These are phyloP conservation scores for Calephelis nemesis DNA, from an alignment of 1,140 invertebrate species.

Conservation along the genomic window DNA sequence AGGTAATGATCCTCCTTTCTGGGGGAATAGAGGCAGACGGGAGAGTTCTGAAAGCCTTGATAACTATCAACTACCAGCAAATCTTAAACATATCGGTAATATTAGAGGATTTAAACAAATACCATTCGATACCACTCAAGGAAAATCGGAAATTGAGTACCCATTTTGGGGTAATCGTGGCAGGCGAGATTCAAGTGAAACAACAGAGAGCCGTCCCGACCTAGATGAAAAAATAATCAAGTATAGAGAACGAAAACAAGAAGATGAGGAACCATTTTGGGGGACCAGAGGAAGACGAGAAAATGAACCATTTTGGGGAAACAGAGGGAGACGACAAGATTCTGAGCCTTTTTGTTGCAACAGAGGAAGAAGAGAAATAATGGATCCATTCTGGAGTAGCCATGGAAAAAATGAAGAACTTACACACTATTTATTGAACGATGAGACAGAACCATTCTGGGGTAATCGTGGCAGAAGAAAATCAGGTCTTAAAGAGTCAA, in stretches of 20 bases:
- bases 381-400: constrained; percentile 54
- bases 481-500: constrained; percentile 46
- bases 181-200: constrained; percentile 37
- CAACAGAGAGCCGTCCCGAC: constrained; percentile 22
- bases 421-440: constrained; percentile 25
- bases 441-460: constrained; percentile 42
- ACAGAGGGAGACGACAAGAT: constrained; percentile 55
- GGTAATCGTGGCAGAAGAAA: constrained; percentile 44
- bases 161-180: constrained; percentile 58
- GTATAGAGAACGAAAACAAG: constrained; percentile 33
- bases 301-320: constrained; percentile 57
- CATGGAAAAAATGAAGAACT: constrained; percentile 47
- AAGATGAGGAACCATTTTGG: constrained; percentile 50
- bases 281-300: constrained; percentile 43
- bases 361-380: constrained; percentile 43
- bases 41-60: constrained; percentile 34
- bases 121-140: not conserved
- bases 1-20: constrained; percentile 54
- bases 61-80: not conserved
- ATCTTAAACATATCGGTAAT: constrained; percentile 17
- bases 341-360: constrained; percentile 56
- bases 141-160: constrained; percentile 38
- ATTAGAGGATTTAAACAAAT: not conserved
- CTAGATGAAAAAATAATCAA: not conserved
- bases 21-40: constrained; percentile 55